phyloP scores from a whole-genome alignment of 1,140 invertebrate genomes.

The Tenebrio molitor region DNA sequence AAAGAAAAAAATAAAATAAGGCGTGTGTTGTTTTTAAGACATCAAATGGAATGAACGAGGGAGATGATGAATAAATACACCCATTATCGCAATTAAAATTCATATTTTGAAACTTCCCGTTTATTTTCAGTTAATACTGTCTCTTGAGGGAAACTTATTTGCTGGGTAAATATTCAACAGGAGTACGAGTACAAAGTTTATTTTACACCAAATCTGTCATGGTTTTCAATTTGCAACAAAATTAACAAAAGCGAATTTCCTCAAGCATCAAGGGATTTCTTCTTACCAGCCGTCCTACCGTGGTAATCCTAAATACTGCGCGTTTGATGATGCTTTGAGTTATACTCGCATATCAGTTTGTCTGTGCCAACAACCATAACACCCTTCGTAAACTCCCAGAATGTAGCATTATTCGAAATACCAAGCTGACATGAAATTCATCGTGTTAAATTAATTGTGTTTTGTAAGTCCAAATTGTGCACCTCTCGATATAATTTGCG shows the following conservation, averaged over 20 bases:
- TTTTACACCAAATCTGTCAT: slow-evolving; percentile 7
- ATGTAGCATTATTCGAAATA: background rate
- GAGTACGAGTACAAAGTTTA: slow-evolving; percentile 5
- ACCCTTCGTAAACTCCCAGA: background rate
- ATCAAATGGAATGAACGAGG: no score
- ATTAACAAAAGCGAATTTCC: slow-evolving; percentile 9
- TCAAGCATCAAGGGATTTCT: slow-evolving; percentile 13
- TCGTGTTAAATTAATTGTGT: slow-evolving; percentile 26
- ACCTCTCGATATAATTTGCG: slow-evolving; percentile 1
- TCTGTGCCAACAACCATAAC: background rate
- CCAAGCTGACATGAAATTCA: slow-evolving; percentile 7
- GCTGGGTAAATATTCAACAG: slow-evolving; percentile 15
- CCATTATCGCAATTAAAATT: slow-evolving; percentile 23
- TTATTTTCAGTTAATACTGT: background rate
- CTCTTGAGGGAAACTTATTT: slow-evolving; percentile 5
- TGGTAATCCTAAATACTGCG: background rate
- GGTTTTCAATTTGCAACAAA: slow-evolving; percentile 30
- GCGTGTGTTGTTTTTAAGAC: no score
- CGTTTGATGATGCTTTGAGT: slow-evolving; percentile 7
- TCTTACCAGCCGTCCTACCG: background rate
- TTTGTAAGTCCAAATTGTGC: background rate
- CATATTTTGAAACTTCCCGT: slow-evolving; percentile 4
- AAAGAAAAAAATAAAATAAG: no score
- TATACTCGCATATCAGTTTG: background rate
- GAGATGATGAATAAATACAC: no score